Conservation (phyloP, 2,113 vertebrate species). For the Mus pahari region DNA sequence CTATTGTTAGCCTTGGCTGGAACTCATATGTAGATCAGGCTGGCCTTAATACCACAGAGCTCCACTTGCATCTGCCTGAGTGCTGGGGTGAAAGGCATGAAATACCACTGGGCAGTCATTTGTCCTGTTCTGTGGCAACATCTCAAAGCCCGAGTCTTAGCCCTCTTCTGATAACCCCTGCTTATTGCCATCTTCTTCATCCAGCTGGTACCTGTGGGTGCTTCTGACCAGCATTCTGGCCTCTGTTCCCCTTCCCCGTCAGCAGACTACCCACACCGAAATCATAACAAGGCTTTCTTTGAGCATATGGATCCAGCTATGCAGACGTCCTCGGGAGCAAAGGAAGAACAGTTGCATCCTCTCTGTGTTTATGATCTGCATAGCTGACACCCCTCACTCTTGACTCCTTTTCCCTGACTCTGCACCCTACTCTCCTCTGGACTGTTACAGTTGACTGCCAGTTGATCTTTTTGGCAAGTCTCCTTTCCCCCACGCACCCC, state of each 20-base stretch:
- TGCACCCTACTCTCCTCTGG: neutral
- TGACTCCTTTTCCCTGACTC: neutral
- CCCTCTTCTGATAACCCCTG: neutral
- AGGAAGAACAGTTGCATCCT: neutral
- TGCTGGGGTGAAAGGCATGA: neutral
- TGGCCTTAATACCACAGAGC: neutral
- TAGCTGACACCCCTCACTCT: neutral
- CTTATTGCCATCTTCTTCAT: neutral
- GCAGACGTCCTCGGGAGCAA: neutral
- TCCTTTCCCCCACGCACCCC: neutral
- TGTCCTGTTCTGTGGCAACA: neutral
- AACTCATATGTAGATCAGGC: neutral
- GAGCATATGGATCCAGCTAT: neutral
- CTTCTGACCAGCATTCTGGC: neutral
- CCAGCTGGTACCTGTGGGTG: no score
- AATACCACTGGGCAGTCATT: neutral
- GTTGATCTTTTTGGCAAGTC: neutral
- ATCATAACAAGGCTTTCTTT: neutral
- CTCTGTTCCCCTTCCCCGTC: neutral
- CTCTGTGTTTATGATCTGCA: accelerated
- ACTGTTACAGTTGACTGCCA: neutral
- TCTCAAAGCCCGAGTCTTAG: neutral
- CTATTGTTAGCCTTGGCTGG: neutral
- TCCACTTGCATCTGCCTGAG: neutral
- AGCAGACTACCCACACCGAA: neutral